Percentiles rank a stretch among this genome's conserved stretches.
These are phyloP conservation scores for Drosophila novamexicana DNA, from an alignment of 1,140 invertebrate genomes.

Conservation along the genomic window DNA sequence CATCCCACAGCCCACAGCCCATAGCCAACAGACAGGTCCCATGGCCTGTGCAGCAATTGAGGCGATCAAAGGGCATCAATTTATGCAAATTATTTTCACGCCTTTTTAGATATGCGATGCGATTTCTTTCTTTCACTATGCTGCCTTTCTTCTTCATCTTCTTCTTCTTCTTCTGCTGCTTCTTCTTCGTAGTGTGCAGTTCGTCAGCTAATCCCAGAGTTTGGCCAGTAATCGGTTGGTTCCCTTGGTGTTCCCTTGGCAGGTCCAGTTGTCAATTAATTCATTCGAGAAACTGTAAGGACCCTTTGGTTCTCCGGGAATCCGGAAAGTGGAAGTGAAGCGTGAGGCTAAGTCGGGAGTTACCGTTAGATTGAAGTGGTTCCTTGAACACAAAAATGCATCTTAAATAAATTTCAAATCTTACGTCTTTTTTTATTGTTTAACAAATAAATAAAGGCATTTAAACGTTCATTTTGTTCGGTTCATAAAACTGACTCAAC, in stretches of 20 bases:
- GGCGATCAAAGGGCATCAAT: conserved; percentile 83
- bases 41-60: conserved; percentile 59
- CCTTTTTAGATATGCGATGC: conserved; percentile 84
- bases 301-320: no score
- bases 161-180: not conserved
- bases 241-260: not conserved
- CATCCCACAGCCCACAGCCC: not conserved
- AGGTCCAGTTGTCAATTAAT: not conserved
- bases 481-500: no score
- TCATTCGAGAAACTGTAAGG: no score
- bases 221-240: not conserved
- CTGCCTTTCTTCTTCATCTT: not conserved
- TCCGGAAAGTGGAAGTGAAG: no score
- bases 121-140: conserved; percentile 47
- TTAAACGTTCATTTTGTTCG: no score
- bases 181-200: conserved; percentile 5
- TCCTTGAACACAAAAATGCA: no score
- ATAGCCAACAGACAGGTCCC: not conserved
- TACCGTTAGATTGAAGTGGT: no score
- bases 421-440: no score
- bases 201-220: conserved; percentile 21
- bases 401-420: no score
- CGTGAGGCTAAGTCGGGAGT: no score
- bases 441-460: no score
- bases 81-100: conserved; percentile 85